Evolutionary conservation across 2,797 vertebrate species (phyloP), one percentile per base, ranked within the genome.

Genomic region (Sebastiscus tertius): DNA sequence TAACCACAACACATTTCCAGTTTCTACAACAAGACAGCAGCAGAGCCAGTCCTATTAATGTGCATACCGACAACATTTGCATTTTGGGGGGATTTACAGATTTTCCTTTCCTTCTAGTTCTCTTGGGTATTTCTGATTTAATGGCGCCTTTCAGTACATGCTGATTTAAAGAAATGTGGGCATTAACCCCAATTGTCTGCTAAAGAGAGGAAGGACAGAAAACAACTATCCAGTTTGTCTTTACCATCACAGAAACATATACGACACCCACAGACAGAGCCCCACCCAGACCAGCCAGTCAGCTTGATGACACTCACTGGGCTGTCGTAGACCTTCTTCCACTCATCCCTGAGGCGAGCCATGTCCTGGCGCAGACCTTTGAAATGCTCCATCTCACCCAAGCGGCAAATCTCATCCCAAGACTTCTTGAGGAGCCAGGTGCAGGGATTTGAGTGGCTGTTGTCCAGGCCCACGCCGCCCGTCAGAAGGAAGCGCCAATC

Each of bases 401-500:
- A 86, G 9, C 96, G 95, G 85, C 97, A 98, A 61, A 97, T 93
- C 94, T 98, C 97, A 74, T 98, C 97, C 97, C 97, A 97, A 6
- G 97, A 96, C 69, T 96, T 97, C 81, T 95, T 95, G 46, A 96
- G 95, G 59, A 99, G 95, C 97, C 97, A 97, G 9, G 90, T 92
- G 83, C 96, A 97, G 20, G 97, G 96, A 75, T 97, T 97, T 3
- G 95, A 46, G 71, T 96, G 85, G 4, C 95, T 96, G 75, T 97
- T 99, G 70, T 97, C 96, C 83, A 98, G 92, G n/a, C 97, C 96
- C 55, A 97, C 97, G 9, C 97, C 97, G 1, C 97, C 97, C 0
- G 97, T 98, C 56, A 98, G 90, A 70, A 98, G 94, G 93, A 99
- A 98, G 56, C 94, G 95, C 97, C 97, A 97, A 73, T 98, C 96